Evolutionary conservation across 2,888 invertebrate genomes (phyloP), one percentile per base, ranked within the genome.

Genomic region (Harpagoxenus sublaevis): DNA sequence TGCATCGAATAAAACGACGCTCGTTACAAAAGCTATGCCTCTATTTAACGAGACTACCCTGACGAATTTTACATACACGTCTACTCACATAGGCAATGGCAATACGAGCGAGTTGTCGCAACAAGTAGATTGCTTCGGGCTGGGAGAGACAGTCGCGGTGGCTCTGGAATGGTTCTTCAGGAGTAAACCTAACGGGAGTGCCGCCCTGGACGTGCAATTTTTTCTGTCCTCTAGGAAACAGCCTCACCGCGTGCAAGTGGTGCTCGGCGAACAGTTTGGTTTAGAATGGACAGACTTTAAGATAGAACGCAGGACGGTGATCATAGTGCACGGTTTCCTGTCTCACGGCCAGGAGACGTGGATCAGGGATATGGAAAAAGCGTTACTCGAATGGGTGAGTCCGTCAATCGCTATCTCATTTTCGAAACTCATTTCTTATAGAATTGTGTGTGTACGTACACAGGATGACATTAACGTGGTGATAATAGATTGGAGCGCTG

Each of bases 291-390:
- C 96, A 0, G 96, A 96, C 89, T 97, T 96, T 91, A 94, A 96
- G n/a, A 95, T 96, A 0, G 92, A 92, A 1, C 95, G 96, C 65
- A 95, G 94, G 87, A 97, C 97, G 0, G 94, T 96, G 18, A 94
- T 97, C 90, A 96, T 97, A 39, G 95, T 97, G 0, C 97, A 97
- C 87, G 97, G 97, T 0, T 97, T 97, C 89, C 95, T 96, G 94
- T 96, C 96, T 77, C 95, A 96, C 89, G 96, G 96, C 83, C 95
- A 96, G 84, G 95, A 96, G 0, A 93, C 95, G 0, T 97, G 97
- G 97, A 95, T 97, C n/a, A 91, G 87, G 1, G 95, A 96, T 2
- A 96, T 97, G 96, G 96, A 96, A 23, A 94, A 94, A 39, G 96
- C 96, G 0, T 96, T 97, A 87, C 95, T 97, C 31, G 91, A 95